phyloP scores from a whole-genome alignment of 2,888 invertebrate species.

The Apomyelois bistriatella region DNA sequence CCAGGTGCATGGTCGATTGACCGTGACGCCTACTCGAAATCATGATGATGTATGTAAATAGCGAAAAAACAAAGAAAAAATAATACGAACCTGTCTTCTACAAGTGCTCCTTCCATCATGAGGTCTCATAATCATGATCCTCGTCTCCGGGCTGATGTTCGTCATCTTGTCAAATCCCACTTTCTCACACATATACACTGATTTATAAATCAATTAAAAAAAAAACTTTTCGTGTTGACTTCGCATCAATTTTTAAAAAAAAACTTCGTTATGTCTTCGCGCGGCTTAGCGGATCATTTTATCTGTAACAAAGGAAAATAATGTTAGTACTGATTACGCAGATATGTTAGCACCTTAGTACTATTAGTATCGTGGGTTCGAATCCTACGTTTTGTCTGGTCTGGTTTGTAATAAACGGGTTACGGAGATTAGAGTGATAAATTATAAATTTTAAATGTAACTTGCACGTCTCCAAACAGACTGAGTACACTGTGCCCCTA shows the following conservation, averaged over 20 bases:
- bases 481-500: too few species aligned
- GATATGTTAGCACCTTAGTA: too few species aligned
- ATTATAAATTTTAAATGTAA: too few species aligned
- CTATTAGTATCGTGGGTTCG: not conserved
- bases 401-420: too few species aligned
- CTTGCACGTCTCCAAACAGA: too few species aligned
- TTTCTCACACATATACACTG: conserved; percentile 62
- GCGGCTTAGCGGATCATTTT: not conserved
- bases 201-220: conserved; percentile 21
- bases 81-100: conserved; percentile 61
- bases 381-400: too few species aligned
- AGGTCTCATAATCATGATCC: conserved; percentile 69
- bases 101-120: conserved; percentile 57
- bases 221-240: conserved; percentile 15
- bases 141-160: conserved; percentile 67
- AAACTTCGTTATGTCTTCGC: conserved; percentile 14
- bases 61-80: too few species aligned
- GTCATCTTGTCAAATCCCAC: conserved; percentile 58
- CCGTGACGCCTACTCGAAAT: too few species aligned
- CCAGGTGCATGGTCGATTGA: too few species aligned
- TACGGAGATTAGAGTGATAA: too few species aligned
- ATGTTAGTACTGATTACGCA: too few species aligned
- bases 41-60: too few species aligned
- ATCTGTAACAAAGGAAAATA: conserved; percentile 35
- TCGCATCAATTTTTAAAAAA: conserved; percentile 20